A percentile compares a stretch with the other conserved stretches of the same genome.
phyloP scores from a whole-genome alignment of 2,888 invertebrate species.

The Ditylenchus weischeri region DNA sequence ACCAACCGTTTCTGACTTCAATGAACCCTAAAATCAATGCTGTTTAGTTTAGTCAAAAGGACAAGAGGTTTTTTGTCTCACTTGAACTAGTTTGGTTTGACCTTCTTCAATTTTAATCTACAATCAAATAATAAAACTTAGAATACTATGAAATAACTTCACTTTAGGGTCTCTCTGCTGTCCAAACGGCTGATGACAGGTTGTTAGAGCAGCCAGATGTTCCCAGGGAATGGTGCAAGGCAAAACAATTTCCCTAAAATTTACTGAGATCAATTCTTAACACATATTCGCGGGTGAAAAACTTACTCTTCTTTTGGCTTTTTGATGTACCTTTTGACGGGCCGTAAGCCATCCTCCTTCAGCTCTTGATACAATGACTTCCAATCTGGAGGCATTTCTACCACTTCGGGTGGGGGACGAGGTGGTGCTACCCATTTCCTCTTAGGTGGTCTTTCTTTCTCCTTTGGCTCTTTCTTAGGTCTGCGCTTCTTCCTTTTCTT shows the following conservation, averaged over 20 bases:
- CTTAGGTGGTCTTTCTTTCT: slow-evolving; percentile 13
- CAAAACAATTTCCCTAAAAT: slow-evolving; percentile 31
- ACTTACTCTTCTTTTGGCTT: slow-evolving; percentile 46
- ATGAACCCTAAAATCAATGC: slow-evolving; percentile 38
- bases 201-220: slow-evolving; percentile 25
- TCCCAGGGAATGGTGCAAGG: slow-evolving; percentile 52
- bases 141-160: slow-evolving; percentile 22
- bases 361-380: slow-evolving; percentile 46
- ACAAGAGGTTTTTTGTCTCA: background rate
- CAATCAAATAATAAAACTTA: slow-evolving; percentile 1
- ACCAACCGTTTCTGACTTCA: slow-evolving; percentile 45
- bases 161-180: slow-evolving; percentile 36
- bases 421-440: slow-evolving; percentile 28
- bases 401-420: slow-evolving; percentile 31
- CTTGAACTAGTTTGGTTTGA: slow-evolving; percentile 28
- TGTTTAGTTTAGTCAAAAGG: slow-evolving; percentile 5
- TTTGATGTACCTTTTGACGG: slow-evolving; percentile 46
- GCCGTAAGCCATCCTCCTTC: slow-evolving; percentile 43
- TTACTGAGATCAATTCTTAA: slow-evolving; percentile 4
- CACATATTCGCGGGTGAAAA: background rate
- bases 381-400: slow-evolving; percentile 43
- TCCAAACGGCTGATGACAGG: slow-evolving; percentile 39
- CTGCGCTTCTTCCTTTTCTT: slow-evolving; percentile 23
- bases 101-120: slow-evolving; percentile 35
- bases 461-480: slow-evolving; percentile 22